These are phyloP conservation scores for Papilio protenor DNA, from an alignment of 2,888 invertebrate species.

Conservation along the genomic window DNA sequence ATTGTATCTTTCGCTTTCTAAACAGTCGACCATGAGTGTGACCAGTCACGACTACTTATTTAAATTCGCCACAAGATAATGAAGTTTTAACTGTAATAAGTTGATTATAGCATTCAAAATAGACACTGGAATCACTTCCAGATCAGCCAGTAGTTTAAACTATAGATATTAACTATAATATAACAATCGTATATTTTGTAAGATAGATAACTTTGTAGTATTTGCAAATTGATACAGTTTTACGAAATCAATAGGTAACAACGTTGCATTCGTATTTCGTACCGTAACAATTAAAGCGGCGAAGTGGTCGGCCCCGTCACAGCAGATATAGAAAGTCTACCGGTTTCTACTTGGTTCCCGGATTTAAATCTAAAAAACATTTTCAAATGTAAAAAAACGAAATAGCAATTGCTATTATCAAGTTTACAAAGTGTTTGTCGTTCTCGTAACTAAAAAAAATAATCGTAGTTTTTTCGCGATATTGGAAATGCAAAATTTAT, in stretches of 20 bases:
- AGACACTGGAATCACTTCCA: slow-evolving; percentile 12
- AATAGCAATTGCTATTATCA: not conserved
- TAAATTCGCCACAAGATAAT: slow-evolving; percentile 63
- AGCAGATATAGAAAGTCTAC: slow-evolving; percentile 40
- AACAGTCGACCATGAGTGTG: slow-evolving; percentile 80
- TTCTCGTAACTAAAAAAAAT: not conserved
- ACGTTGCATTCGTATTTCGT: slow-evolving; percentile 27
- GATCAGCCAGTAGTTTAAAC: not conserved
- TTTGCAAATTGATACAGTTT: slow-evolving; percentile 34
- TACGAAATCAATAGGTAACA: slow-evolving; percentile 33
- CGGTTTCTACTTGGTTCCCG: slow-evolving; percentile 33
- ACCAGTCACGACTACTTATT: slow-evolving; percentile 69
- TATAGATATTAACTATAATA: too few relatives aligned
- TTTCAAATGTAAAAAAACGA: not conserved
- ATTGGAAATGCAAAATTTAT: not conserved
- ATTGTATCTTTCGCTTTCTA: slow-evolving; percentile 77
- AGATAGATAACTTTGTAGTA: not conserved
- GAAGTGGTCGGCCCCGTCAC: slow-evolving; percentile 39
- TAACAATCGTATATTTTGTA: slow-evolving; percentile 33
- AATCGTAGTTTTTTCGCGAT: not conserved
- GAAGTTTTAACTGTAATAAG: slow-evolving; percentile 43
- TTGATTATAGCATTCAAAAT: slow-evolving; percentile 16
- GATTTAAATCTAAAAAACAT: slow-evolving; percentile 24
- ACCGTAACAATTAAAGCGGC: slow-evolving; percentile 38
- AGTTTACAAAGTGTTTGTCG: not conserved